Percentiles rank a stretch among this genome's conserved stretches.
phyloP scores from a whole-genome alignment of 37 sponge, comb jelly and placozoan genomes.

The Mnemiopsis leidyi region DNA sequence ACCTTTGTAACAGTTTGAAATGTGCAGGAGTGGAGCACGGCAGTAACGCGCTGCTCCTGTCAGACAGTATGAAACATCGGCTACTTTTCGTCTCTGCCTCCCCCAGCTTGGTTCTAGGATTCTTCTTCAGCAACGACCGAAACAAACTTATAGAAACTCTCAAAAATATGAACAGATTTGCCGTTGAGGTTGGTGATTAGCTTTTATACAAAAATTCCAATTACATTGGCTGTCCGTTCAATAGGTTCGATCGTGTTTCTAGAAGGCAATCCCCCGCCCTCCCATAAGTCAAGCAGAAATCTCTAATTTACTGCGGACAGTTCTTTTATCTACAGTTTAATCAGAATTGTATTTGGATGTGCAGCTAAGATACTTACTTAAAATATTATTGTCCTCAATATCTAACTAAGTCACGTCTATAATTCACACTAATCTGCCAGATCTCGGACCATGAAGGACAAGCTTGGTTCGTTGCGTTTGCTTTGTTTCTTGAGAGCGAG shows the following conservation, averaged over 20 bases:
- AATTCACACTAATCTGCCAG: no score
- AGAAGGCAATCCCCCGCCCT: no score
- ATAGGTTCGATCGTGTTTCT: no score
- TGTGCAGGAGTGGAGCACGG: constrained; percentile 23
- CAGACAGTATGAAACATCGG: constrained; percentile 50
- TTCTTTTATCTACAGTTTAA: no score
- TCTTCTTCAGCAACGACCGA: constrained; percentile 33
- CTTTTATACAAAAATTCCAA: no score
- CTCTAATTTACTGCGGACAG: no score
- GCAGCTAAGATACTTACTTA: no score
- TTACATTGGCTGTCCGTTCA: no score
- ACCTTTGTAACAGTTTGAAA: not conserved
- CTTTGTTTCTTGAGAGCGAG: constrained; percentile 53
- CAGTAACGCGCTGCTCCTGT: constrained; percentile 19
- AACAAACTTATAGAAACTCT: not conserved
- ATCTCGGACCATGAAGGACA: constrained; percentile 57
- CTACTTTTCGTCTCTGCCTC: constrained; percentile 44
- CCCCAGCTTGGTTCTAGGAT: constrained; percentile 25
- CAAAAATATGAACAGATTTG: constrained; percentile 58
- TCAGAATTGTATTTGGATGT: no score
- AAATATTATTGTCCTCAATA: no score
- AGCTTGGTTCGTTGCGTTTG: constrained; percentile 60
- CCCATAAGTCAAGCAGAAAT: no score
- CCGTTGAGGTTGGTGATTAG: constrained; percentile 20
- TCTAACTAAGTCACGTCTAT: no score